Evolutionary conservation across 2,797 vertebrate genomes (phyloP).

Genomic region (Sebastes taczanowskii): DNA sequence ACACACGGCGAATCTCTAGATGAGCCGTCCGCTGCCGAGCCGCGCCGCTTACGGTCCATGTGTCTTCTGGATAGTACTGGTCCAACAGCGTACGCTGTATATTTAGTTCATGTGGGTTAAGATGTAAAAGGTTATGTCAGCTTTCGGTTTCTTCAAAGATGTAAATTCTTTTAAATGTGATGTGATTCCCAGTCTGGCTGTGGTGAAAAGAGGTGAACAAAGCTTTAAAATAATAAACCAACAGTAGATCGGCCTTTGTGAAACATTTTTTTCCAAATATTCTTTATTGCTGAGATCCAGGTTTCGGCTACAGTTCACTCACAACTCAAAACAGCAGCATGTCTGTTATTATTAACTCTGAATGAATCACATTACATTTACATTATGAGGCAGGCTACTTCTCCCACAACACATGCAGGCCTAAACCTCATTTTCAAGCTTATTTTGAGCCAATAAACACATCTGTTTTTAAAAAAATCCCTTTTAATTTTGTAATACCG

Average conservation of each 20-base stretch:
- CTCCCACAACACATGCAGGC: no score
- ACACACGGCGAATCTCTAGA: neutral
- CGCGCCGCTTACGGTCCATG: neutral
- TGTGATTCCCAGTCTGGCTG: neutral
- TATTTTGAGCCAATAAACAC: no score
- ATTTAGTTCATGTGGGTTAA: neutral
- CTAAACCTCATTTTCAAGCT: no score
- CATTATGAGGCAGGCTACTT: no score
- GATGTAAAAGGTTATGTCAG: neutral
- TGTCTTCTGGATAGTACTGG: neutral
- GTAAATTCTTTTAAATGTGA: neutral
- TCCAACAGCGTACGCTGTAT: neutral
- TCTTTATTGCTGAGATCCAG: no score
- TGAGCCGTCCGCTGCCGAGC: neutral
- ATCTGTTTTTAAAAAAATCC: no score
- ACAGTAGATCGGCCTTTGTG: neutral
- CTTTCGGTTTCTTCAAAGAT: neutral
- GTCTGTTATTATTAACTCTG: no score
- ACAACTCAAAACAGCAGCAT: no score
- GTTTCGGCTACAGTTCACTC: no score
- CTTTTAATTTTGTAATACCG: no score
- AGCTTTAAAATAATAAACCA: neutral
- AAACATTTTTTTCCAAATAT: no score
- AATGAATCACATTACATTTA: no score
- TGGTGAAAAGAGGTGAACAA: neutral